These are phyloP conservation scores for Sarcoramphus papa DNA, from an alignment of 2,797 vertebrate genomes.

Conservation along the genomic window DNA sequence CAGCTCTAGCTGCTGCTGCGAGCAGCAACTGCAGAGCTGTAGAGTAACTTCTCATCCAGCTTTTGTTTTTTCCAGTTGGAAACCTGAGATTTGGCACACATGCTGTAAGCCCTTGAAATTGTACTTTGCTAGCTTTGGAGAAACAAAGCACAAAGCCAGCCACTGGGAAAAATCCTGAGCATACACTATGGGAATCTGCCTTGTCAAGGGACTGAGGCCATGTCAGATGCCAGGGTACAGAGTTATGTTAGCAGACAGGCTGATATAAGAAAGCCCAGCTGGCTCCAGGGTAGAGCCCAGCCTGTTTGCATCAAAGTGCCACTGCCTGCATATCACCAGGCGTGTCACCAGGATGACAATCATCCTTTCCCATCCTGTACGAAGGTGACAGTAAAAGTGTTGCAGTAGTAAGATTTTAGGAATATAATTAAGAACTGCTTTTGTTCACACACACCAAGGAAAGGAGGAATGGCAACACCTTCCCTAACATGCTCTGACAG, in stretches of 20 bases:
- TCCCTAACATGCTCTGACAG: neutral
- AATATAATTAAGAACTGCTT: neutral
- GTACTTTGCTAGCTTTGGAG: neutral
- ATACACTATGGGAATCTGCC: neutral
- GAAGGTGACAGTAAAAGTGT: neutral
- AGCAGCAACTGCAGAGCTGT: neutral
- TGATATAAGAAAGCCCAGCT: neutral
- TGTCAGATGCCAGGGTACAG: neutral
- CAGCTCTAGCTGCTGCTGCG: neutral
- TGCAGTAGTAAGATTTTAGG: neutral
- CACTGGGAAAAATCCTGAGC: neutral
- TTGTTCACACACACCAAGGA: neutral
- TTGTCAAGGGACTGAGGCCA: neutral
- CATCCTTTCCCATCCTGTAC: neutral
- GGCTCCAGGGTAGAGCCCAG: neutral
- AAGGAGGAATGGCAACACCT: neutral
- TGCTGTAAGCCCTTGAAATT: neutral
- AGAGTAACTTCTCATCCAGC: neutral
- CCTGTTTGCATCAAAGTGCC: neutral
- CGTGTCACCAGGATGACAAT: neutral
- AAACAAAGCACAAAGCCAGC: neutral
- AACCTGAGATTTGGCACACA: neutral
- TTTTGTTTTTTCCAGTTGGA: neutral
- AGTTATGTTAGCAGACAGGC: neutral
- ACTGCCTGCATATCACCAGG: neutral